These are phyloP conservation scores for Flexamia atlantica DNA, from an alignment of 2,888 invertebrate genomes.

Conservation along the genomic window DNA sequence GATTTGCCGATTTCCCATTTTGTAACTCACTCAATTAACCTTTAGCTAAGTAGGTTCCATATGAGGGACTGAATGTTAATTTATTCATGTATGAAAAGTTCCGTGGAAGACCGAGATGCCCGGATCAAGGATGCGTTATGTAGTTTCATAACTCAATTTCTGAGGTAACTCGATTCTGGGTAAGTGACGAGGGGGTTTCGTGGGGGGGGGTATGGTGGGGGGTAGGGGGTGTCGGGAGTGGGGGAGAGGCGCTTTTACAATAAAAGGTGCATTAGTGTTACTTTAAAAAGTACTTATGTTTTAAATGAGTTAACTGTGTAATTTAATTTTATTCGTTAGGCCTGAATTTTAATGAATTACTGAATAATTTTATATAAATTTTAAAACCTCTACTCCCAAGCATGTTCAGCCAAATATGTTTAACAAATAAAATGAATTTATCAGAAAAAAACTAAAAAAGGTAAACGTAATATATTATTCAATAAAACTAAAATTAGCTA, in stretches of 20 bases:
- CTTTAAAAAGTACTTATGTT: neutral
- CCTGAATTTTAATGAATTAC: too few relatives aligned
- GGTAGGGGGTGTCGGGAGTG: too few relatives aligned
- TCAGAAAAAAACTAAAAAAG: too few relatives aligned
- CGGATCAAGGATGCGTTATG: neutral
- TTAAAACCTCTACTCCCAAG: too few relatives aligned
- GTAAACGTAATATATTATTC: too few relatives aligned
- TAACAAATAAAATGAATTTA: too few relatives aligned
- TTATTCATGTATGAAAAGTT: slow-evolving; percentile 38
- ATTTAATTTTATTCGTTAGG: too few relatives aligned
- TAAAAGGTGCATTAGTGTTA: neutral
- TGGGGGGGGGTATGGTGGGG: too few relatives aligned
- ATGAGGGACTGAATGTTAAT: neutral
- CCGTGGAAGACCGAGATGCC: slow-evolving; percentile 1
- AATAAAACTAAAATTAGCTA: too few relatives aligned
- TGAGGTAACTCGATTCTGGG: neutral
- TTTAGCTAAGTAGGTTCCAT: slow-evolving; percentile 26
- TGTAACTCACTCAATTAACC: slow-evolving; percentile 45
- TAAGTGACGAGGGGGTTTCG: neutral
- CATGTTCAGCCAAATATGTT: too few relatives aligned
- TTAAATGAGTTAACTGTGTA: too few relatives aligned
- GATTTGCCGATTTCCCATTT: slow-evolving; percentile 32
- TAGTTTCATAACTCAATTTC: neutral
- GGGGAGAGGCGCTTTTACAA: neutral
- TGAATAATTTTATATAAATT: too few relatives aligned